These are phyloP conservation scores for Papilio protenor DNA, from an alignment of 2,888 invertebrate species.

Conservation along the genomic window DNA sequence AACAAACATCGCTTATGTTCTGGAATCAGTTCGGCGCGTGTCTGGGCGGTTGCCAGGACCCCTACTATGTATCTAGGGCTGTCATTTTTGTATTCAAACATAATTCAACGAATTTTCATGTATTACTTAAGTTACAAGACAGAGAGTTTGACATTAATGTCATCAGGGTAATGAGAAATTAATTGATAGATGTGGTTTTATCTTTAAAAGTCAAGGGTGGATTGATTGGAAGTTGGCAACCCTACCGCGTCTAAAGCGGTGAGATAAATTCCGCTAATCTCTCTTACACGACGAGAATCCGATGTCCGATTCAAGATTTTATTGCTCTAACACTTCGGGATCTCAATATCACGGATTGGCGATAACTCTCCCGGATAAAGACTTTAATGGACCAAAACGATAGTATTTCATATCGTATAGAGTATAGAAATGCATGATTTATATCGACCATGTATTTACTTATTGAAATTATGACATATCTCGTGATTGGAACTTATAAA, in stretches of 20 bases:
- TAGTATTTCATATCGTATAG: slow-evolving; percentile 17
- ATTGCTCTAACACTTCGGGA: slow-evolving; percentile 30
- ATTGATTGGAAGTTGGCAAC: slow-evolving; percentile 10
- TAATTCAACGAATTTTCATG: neutral
- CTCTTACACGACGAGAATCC: slow-evolving; percentile 41
- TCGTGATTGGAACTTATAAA: slow-evolving; percentile 24
- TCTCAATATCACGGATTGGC: slow-evolving; percentile 25
- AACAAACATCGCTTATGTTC: slow-evolving; percentile 13
- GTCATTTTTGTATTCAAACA: neutral
- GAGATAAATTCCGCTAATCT: slow-evolving; percentile 47
- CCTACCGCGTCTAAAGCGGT: neutral
- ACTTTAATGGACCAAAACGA: neutral
- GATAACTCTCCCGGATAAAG: slow-evolving; percentile 22
- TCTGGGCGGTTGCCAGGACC: slow-evolving; percentile 46
- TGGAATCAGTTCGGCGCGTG: slow-evolving; percentile 42
- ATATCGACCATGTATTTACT: neutral
- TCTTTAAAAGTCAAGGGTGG: neutral
- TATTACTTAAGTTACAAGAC: neutral
- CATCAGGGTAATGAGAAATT: neutral
- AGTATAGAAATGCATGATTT: slow-evolving; percentile 37
- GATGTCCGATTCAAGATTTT: slow-evolving; percentile 30
- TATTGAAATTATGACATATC: slow-evolving; percentile 21
- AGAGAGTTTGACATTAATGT: neutral
- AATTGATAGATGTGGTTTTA: neutral
- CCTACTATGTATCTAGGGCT: neutral